Evolutionary conservation across 2,797 vertebrate species (phyloP).

Genomic region (Triplophysa bombifrons): DNA sequence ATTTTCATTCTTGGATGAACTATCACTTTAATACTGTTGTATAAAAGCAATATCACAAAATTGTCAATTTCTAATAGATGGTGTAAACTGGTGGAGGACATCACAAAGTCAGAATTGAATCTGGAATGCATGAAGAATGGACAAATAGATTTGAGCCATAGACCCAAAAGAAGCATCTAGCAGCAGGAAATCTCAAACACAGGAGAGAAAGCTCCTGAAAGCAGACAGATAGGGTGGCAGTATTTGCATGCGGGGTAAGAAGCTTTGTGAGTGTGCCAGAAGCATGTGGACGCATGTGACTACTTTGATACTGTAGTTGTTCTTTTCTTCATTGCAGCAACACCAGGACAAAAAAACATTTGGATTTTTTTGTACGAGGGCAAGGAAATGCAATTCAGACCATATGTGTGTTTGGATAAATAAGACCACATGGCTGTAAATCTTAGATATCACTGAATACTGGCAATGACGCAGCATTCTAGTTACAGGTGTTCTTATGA

Average conservation of each 20-base stretch:
- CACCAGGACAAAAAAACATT: conserved; percentile 20
- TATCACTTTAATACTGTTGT: not conserved
- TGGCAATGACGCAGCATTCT: not conserved
- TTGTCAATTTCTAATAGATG: not conserved
- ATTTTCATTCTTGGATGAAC: not conserved
- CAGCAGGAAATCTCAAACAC: conserved; percentile 1
- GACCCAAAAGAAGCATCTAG: conserved; percentile 2
- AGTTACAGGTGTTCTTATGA: not conserved
- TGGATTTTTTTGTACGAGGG: not conserved
- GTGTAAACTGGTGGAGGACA: conserved; percentile 19
- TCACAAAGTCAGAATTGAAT: conserved; percentile 38
- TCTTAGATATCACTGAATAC: no score
- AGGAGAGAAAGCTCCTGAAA: not conserved
- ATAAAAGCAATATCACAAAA: not conserved
- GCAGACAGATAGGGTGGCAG: not conserved
- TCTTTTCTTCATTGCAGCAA: conserved; percentile 34
- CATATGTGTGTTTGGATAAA: not conserved
- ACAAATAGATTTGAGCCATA: conserved; percentile 34
- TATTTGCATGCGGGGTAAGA: conserved; percentile 36
- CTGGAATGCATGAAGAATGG: conserved; percentile 33
- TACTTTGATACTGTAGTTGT: conserved; percentile 23
- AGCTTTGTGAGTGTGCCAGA: conserved; percentile 21
- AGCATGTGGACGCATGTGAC: conserved; percentile 16
- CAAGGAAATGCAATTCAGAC: not conserved
- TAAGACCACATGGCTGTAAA: no score